A percentile compares a stretch with the other conserved stretches of the same genome.
These are phyloP conservation scores for Psittacara wagleri DNA, from an alignment of 2,113 vertebrate genomes.

Conservation along the genomic window DNA sequence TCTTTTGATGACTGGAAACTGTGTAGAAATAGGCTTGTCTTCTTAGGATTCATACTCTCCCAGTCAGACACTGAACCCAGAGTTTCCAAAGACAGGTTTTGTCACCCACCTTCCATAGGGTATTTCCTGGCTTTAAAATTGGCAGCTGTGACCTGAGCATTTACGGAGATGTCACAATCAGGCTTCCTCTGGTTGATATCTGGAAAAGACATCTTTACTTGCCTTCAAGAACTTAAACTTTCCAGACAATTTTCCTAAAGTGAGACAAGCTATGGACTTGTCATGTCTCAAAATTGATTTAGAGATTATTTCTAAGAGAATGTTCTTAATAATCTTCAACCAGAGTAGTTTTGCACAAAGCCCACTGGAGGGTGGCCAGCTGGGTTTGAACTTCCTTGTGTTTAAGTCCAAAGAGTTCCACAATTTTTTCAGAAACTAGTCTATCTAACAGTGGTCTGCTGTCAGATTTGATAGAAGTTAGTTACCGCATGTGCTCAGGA, in stretches of 20 bases:
- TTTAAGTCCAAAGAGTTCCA: slow-evolving; percentile 13
- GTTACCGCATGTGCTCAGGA: slow-evolving; percentile 12
- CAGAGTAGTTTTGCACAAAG: background rate
- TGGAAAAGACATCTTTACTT: slow-evolving; percentile 16
- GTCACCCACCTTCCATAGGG: background rate
- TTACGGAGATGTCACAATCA: slow-evolving; percentile 8
- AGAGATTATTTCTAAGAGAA: slow-evolving; percentile 23
- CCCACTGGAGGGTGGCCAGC: background rate
- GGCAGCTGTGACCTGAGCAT: background rate
- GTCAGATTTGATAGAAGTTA: slow-evolving; percentile 50
- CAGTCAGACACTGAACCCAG: background rate
- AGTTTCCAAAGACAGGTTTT: background rate
- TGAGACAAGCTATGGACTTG: background rate
- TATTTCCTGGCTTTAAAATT: slow-evolving; percentile 10
- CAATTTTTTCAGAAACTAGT: slow-evolving; percentile 18
- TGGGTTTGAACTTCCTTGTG: background rate
- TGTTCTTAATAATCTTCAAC: background rate
- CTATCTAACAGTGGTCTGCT: background rate
- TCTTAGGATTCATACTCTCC: background rate
- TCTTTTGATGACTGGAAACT: background rate
- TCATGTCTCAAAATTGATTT: slow-evolving; percentile 31
- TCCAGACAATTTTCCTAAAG: background rate
- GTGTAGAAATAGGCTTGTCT: background rate
- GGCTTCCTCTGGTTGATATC: background rate
- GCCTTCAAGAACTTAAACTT: slow-evolving; percentile 11